These are phyloP conservation scores for Buteo buteo DNA, from an alignment of 2,113 vertebrate genomes.

Conservation along the genomic window DNA sequence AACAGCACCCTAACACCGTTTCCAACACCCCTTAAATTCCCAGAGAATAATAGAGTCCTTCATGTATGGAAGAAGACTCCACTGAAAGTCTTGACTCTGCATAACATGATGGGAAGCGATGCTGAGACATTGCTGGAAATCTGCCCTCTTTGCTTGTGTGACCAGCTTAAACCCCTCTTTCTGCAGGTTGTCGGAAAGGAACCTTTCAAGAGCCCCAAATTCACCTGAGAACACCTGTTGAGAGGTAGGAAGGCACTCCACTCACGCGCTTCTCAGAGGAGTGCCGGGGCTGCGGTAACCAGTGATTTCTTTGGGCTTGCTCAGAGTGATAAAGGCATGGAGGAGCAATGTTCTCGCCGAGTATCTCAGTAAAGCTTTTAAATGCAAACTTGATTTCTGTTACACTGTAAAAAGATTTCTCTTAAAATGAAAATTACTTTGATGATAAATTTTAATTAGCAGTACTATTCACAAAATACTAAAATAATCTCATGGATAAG, in stretches of 20 bases:
- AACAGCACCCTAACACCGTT: fast-evolving
- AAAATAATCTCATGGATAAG: background rate
- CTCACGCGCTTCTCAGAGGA: background rate
- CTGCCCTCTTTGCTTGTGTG: no score
- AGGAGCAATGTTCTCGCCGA: background rate
- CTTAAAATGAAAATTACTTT: background rate
- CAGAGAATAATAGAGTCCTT: background rate
- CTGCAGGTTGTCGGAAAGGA: background rate
- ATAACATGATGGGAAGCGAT: fast-evolving
- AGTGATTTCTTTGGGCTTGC: background rate
- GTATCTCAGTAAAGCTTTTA: background rate
- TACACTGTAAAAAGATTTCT: background rate
- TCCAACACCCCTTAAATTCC: fast-evolving
- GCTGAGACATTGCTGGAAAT: background rate
- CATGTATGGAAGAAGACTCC: fast-evolving
- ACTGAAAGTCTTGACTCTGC: background rate
- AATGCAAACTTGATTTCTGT: background rate
- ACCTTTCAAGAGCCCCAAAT: background rate
- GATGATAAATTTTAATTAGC: background rate
- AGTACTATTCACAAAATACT: background rate
- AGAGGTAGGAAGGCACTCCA: background rate
- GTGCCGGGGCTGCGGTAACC: background rate
- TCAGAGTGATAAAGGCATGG: background rate
- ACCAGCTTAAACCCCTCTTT: background rate
- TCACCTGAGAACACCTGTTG: background rate